A percentile compares a stretch with the other conserved stretches of the same genome.
phyloP scores from a whole-genome alignment of 2,113 vertebrate genomes.

The Dromaius novaehollandiae region DNA sequence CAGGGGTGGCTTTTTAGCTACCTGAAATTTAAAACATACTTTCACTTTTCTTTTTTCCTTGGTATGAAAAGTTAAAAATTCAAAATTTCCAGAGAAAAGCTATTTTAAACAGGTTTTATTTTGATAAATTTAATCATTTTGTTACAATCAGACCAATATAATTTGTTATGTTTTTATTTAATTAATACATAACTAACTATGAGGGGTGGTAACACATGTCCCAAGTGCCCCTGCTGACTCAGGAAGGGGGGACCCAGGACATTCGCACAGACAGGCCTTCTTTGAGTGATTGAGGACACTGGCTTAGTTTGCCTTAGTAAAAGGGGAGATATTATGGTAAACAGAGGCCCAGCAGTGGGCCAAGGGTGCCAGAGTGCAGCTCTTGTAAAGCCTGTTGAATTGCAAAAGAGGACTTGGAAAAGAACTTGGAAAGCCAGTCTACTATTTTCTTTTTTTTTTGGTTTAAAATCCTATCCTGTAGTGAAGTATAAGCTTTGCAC shows the following conservation, averaged over 20 bases:
- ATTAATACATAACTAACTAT: background rate
- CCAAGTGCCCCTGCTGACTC: too few relatives aligned
- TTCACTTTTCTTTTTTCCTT: background rate
- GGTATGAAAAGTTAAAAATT: background rate
- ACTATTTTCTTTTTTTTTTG: background rate
- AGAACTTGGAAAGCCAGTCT: background rate
- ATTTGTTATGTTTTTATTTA: background rate
- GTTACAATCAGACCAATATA: background rate
- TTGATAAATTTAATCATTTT: background rate
- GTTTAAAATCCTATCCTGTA: rapidly evolving
- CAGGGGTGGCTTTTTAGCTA: background rate
- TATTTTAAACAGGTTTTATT: background rate
- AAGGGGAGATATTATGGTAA: too few relatives aligned
- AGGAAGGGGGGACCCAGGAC: too few relatives aligned
- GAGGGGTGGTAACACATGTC: too few relatives aligned
- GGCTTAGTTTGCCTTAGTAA: too few relatives aligned
- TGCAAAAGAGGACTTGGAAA: background rate
- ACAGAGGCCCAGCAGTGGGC: too few relatives aligned
- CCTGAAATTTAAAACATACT: background rate
- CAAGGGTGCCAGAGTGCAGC: background rate
- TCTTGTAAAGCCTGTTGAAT: background rate
- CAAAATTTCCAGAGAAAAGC: background rate
- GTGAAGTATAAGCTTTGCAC: background rate
- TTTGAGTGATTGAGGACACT: too few relatives aligned
- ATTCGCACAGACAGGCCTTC: too few relatives aligned